Evolutionary conservation across 2,797 vertebrate species (phyloP).

Genomic region (Megaceryle alcyon): DNA sequence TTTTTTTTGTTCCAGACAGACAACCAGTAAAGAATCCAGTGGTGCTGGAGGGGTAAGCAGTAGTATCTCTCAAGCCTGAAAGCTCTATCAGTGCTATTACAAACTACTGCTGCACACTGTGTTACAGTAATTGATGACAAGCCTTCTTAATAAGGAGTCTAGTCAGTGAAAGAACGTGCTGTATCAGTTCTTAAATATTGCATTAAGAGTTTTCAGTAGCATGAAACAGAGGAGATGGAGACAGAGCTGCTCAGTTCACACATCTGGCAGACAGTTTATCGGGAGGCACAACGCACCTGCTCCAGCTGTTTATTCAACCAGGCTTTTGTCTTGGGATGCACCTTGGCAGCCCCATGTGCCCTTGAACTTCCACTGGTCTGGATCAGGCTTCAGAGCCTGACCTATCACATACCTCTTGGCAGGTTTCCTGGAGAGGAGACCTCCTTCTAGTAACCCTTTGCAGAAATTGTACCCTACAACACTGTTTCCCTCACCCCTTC

Average conservation of each 20-base stretch:
- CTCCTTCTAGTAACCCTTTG: not conserved
- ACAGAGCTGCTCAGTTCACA: not conserved
- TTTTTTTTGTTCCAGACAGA: constrained; percentile 19
- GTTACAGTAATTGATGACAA: not conserved
- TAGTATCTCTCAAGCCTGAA: not conserved
- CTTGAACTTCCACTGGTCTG: not conserved
- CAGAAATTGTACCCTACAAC: not conserved
- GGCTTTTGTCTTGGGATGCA: not conserved
- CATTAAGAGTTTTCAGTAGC: constrained; percentile 6
- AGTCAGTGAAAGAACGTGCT: constrained; percentile 24
- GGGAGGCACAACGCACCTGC: not conserved
- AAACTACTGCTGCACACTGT: not conserved
- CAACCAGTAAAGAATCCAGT: not conserved
- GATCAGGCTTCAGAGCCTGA: not conserved
- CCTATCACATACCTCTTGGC: not conserved
- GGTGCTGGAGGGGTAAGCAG: not conserved
- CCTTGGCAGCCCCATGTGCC: not conserved
- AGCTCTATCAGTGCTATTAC: constrained; percentile 7
- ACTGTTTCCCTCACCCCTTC: not conserved
- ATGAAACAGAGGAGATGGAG: not conserved
- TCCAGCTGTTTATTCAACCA: not conserved
- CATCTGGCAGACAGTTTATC: not conserved
- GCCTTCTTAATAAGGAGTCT: constrained; percentile 29
- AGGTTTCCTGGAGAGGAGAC: not conserved
- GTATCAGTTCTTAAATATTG: constrained; percentile 5